These are phyloP conservation scores for Epistrophe eligans DNA, from an alignment of 2,888 invertebrate genomes.

Conservation along the genomic window DNA sequence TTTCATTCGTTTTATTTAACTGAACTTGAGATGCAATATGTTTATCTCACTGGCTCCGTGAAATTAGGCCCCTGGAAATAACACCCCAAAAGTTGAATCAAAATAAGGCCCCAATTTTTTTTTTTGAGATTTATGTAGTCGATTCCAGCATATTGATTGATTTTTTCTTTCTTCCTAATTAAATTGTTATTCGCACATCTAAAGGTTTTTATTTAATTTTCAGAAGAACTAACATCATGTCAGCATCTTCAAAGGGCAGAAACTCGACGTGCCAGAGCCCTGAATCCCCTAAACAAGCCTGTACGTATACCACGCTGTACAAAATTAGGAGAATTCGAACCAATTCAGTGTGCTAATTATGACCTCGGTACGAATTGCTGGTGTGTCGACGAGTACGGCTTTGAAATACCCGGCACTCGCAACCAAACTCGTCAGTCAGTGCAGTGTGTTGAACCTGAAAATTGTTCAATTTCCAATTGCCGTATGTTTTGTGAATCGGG, in stretches of 20 bases:
- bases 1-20: no score
- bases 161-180: background rate
- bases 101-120: no score
- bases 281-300: conserved; percentile 84
- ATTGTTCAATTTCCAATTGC: conserved; percentile 92
- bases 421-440: conserved; percentile 79
- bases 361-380: conserved; percentile 89
- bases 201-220: conserved; percentile 44
- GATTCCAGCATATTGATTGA: background rate
- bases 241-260: conserved; percentile 88
- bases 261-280: conserved; percentile 86
- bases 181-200: no score
- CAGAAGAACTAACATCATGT: conserved; percentile 86
- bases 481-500: conserved; percentile 94
- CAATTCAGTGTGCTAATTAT: conserved; percentile 89
- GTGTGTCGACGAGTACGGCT: conserved; percentile 92
- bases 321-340: conserved; percentile 89
- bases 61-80: no score
- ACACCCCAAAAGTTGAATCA: no score
- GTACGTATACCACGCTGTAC: conserved; percentile 89
- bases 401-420: conserved; percentile 91
- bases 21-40: no score
- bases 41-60: no score
- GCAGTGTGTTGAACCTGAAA: conserved; percentile 84
- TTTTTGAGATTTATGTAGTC: no score